A percentile compares a stretch with the other conserved stretches of the same genome.
These are phyloP conservation scores for Euphonia xanthogaster DNA, from an alignment of 2,797 vertebrate species.

Conservation along the genomic window DNA sequence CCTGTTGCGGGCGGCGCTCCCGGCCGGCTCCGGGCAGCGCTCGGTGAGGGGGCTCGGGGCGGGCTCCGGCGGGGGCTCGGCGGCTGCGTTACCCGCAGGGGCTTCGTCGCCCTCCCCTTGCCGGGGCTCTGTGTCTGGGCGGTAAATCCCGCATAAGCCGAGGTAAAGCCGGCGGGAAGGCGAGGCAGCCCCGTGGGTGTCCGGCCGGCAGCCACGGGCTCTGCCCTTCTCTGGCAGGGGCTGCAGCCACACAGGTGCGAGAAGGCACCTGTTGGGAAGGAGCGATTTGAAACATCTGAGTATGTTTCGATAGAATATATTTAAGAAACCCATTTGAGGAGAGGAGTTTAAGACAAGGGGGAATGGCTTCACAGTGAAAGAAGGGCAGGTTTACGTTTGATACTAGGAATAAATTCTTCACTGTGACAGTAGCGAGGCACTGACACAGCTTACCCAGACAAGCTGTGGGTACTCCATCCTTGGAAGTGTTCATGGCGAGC, in stretches of 20 bases:
- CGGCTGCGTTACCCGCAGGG: not conserved
- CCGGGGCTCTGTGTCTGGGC: not conserved
- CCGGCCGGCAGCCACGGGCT: not conserved
- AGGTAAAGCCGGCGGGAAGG: not conserved
- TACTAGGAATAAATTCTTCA: not conserved
- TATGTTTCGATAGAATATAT: fast-evolving
- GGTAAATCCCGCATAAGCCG: not conserved
- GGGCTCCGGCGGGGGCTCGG: not conserved
- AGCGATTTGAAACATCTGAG: not conserved
- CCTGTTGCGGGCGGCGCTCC: not conserved
- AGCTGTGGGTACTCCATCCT: not conserved
- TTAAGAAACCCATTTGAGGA: fast-evolving
- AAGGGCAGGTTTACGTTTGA: not conserved
- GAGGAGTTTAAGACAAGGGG: not conserved
- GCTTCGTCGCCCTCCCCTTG: not conserved
- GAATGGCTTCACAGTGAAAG: not conserved
- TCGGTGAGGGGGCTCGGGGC: not conserved
- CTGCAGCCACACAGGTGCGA: fast-evolving
- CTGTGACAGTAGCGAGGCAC: not conserved
- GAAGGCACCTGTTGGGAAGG: not conserved
- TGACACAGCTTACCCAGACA: not conserved
- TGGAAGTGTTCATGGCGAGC: not conserved
- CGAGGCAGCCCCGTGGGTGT: not conserved
- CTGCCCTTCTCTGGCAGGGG: no score
- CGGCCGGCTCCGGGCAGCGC: not conserved